Evolutionary conservation across 2,797 vertebrate species (phyloP).

Genomic region (Hylomyscus alleni): DNA sequence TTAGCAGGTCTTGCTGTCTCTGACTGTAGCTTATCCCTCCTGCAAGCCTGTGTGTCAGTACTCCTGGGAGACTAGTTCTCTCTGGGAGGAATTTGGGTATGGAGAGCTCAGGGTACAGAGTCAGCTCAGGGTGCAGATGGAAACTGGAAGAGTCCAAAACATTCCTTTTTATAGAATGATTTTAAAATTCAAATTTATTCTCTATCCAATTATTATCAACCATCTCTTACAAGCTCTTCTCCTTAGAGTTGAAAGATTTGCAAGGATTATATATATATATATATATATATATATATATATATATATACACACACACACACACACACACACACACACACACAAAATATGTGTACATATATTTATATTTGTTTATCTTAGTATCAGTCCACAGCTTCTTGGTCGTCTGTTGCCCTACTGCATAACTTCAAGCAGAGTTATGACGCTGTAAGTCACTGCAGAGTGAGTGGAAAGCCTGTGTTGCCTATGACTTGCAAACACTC

Average conservation of each 20-base stretch:
- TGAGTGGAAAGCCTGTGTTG: neutral
- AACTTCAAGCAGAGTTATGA: neutral
- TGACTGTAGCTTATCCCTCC: no score
- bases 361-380: neutral
- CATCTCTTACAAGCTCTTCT: neutral
- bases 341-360: neutral
- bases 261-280: neutral
- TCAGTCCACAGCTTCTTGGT: neutral
- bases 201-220: neutral
- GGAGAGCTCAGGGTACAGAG: no score
- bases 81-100: no score
- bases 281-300: neutral
- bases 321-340: no score
- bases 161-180: constrained; percentile 46
- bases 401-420: neutral
- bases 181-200: constrained; percentile 35
- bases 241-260: neutral
- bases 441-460: neutral
- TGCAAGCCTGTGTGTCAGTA: no score
- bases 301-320: neutral
- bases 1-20: no score
- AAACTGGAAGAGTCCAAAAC: neutral
- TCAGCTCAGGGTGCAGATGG: no score
- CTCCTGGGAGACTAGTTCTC: no score
- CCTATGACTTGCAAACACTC: neutral